These are phyloP conservation scores for Agelas oroides DNA, from an alignment of 37 sponge, comb jelly and placozoan species.

Conservation along the genomic window DNA sequence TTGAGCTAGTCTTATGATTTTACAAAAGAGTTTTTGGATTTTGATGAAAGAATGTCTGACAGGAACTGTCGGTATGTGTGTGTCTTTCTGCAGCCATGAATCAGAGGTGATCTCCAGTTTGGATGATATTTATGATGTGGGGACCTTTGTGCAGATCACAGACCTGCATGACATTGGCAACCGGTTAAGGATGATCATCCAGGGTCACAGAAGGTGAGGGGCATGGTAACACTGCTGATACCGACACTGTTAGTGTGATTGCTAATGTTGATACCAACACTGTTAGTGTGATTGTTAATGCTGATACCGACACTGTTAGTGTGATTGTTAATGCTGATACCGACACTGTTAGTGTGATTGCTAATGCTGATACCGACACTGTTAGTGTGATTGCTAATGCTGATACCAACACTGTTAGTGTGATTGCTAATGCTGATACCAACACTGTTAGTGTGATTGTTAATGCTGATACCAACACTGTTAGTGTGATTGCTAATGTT, in stretches of 20 bases:
- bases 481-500: neutral
- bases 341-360: too few species aligned
- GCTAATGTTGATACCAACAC: neutral
- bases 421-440: too few species aligned
- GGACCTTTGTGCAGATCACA: slow-evolving; percentile 91
- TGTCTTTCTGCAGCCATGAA: slow-evolving; percentile 62
- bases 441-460: neutral
- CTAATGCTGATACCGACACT: neutral
- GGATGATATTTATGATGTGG: slow-evolving; percentile 86
- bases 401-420: neutral
- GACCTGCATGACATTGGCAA: slow-evolving; percentile 85
- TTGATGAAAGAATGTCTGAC: too few species aligned
- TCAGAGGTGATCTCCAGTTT: slow-evolving; percentile 52
- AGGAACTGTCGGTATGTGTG: too few species aligned
- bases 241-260: neutral
- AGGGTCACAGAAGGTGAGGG: slow-evolving; percentile 79
- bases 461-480: too few species aligned
- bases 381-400: neutral
- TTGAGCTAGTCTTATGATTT: too few species aligned
- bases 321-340: neutral
- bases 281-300: too few species aligned
- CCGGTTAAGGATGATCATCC: slow-evolving; percentile 83
- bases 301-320: too few species aligned
- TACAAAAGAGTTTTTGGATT: too few species aligned
- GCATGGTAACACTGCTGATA: neutral